Evolutionary conservation across 2,113 vertebrate species (phyloP), one percentile per base, ranked within the genome.

Genomic region (Poeciliopsis turrubarensis): DNA sequence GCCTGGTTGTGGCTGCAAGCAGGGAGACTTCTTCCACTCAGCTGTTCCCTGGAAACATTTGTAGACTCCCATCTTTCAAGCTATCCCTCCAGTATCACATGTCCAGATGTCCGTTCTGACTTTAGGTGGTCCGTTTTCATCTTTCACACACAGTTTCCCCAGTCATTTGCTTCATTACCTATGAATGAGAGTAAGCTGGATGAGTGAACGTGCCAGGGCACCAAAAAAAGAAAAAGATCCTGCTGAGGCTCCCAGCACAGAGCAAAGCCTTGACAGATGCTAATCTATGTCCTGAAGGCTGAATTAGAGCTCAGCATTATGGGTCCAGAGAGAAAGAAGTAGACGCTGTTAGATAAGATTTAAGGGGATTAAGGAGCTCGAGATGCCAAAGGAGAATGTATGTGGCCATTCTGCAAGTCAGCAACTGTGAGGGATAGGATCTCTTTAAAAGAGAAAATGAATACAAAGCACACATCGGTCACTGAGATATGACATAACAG

Each of bases 131-230:
- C 65, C 31, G 86, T 67, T 79, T 74, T 54, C 57, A 64, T 63
- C 70, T 70, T 75, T 78, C 60, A 69, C 73, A 79, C 68, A 68
- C 22, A 22, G 63, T 73, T 82, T 86, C 84, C 73, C 73, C 82
- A 54, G 71, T 86, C 78, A 57, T 65, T 30, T 74, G 75, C 87
- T 80, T 88, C 83, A 86, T 83, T 87, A 87, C 77, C 86, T 81
- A 68, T 74, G 75, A 87, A 76, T 82, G 73, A 67, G 81, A 64
- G 85, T 89, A 87, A 87, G 89, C 84, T 86, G 85, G 72, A 85
- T 84, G 79, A 88, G 78, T 77, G 70, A 73, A 82, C 65, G 75
- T 88, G 86, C 76, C 84, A 84, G 78, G 69, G 73, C 47, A 63
- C 71, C 80, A 84, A 32, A 84, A 79, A 54, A 70, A 41, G 73